Base-by-base conservation (phyloP, 1,140 invertebrate genomes). In the Pollicipes pollicipes region DNA sequence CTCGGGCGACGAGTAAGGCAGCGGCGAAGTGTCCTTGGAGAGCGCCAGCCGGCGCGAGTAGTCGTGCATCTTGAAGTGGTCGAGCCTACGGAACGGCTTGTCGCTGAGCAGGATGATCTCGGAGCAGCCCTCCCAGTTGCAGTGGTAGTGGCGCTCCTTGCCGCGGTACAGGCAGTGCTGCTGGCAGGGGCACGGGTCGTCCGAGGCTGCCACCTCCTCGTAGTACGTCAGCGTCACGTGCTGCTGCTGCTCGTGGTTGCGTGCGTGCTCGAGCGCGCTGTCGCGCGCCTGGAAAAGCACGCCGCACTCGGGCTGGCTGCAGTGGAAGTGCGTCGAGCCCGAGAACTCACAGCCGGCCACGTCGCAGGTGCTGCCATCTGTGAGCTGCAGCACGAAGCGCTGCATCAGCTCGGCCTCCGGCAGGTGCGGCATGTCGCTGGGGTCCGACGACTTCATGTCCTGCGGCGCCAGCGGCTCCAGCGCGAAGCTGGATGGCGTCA, bases 11-110 rank as follows among this genome's bases (percentile, higher is more conserved):
- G 28, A 2, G 64, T 71, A 29, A 16, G 63, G 28, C 27, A 31
- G 66, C 8, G 28, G 71, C 35, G 66, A 73, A 70, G 68, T 71
- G 72, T 69, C 70, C 72, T 70, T 73, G 2, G 74, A 68, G 3
- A 66, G 17, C 24, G 63, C 24, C 30, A 70, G 58, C 45, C 72
- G 83, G 30, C 81, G 80, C 24, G 82, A 82, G 76, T 84, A 85
- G 75, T 90, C 91, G 77, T 96, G 93, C 75, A 91, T 90, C 74
- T 91, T 88, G 77, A 93, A 93, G 79, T 97, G 93, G 74, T 97
- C 91, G 10, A 95, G 81, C 73, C 91, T 82, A 70, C 88, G 84
- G 80, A 94, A 94, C 0, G 90, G 88, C 76, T 90, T 90, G 75
- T 94, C 92, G 21, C 72, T 69, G 16, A 88, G 85, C 28, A 91